Evolutionary conservation across 2,797 vertebrate genomes (phyloP), one percentile per base, ranked within the genome.

Genomic region (Hemitrygon akajei): DNA sequence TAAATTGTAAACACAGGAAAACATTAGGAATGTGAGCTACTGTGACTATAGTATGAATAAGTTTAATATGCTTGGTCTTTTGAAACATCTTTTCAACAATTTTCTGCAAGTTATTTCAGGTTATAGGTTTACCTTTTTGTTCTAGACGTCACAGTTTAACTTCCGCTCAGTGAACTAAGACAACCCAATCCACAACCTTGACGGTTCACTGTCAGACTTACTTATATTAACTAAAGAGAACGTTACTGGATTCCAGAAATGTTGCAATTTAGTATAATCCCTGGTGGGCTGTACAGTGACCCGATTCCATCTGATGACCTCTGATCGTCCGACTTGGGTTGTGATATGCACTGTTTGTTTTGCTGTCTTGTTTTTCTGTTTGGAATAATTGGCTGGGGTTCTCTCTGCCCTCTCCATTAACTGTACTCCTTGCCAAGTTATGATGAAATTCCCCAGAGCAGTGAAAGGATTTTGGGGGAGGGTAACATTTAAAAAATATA

Each of bases 81-180:
- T 96, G 94, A 96, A 96, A 95, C 94, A 95, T 96, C 97, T 96
- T 97, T 96, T 47, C 25, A 96, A 95, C 95, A 96, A 96, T 98
- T 98, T 98, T 98, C 96, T 97, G 97, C 95, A 95, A 95, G 97
- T 97, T 95, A 95, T 96, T 97, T 97, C 96, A 96, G 96, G 97
- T 97, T 97, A 96, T 97, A 95, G 47, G 96, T 97, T 97, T 96
- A 27, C 25, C 91, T 92, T 96, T 96, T 96, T 96, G 96, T 97
- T 96, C 25, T 95, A 95, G 71, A 95, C 95, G 96, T 95, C 96
- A 96, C 95, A 97, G 97, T 97, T 96, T 96, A 96, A 95, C 95
- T 95, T 96, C 93, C 94, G 95, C 95, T 95, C 95, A 95, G 89
- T 20, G 96, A 94, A 94, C 94, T 63, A 94, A 69, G 40, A 95